Base-by-base conservation (phyloP, 2,797 vertebrate genomes). In the Tenualosa ilisha region DNA sequence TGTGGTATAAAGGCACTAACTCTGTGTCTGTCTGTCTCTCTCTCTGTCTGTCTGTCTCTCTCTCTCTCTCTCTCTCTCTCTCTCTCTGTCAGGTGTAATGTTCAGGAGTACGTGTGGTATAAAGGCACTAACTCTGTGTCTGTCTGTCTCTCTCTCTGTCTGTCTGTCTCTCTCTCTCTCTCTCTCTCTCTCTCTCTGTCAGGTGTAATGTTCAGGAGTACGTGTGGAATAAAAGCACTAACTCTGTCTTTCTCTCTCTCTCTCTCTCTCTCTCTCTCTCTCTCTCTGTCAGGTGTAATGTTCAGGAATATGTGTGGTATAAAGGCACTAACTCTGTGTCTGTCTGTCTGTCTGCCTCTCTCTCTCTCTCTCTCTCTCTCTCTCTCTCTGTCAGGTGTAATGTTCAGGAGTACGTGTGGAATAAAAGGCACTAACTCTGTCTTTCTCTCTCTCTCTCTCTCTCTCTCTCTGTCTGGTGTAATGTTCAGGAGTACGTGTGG, bases 401-500 rank as follows among this genome's bases (percentile, higher is more conserved):
- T 92, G 94, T 94, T 94, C 95, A 93, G 91, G 86, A 91, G 81
- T 94, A 95, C 96, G n/a, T 65, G 6, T 99, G 98, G 50, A 11
- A 51, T 51, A 51, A 51, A 1, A 51, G n/a, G 12, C 37, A 31
- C 31, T 31, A 31, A 31, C 31, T 22, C 26, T 22, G 9, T 20
- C 43, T 15, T 15, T 83, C 31, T 43, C 0, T 8, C 24, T 53
- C 17, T n/a, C 49, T 20, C n/a, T 24, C 37, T 90, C 90, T 91
- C 94, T 94, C 93, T 92, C 94, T 93, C 90, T 95, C 93, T 95
- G 92, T 89, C 94, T 94, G 89, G 93, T 94, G 94, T 85, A 81
- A 43, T 31, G 95, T 97, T 0, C 98, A 99, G 93, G 96, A 98
- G 92, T 99, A 98, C 93, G 97, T 98, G 88, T 99, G 98, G 98